Evolutionary conservation across 2,888 invertebrate genomes (phyloP), one percentile per base, ranked within the genome.

Genomic region (Tenthredo amoena): DNA sequence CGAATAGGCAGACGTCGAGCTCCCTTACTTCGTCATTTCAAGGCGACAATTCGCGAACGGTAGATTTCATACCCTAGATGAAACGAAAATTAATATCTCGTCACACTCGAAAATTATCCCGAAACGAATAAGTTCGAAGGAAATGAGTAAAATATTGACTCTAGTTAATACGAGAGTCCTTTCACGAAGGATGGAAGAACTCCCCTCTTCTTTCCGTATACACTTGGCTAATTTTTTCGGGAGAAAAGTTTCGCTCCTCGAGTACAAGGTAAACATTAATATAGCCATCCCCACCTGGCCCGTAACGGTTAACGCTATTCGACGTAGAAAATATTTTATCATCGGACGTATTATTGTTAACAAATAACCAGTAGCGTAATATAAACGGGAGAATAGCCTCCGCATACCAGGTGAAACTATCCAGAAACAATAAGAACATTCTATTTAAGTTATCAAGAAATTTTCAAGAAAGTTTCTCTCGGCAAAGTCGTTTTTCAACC

Each of bases 51-150:
- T 15, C 12, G 12, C 1, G 12, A 47, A 47, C 3, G 12, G 15
- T 47, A 0, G n/a, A 55, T 55, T 7, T n/a, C n/a, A 55, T n/a
- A 55, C 7, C 55, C 7, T 55, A 3, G 15, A 47, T 2, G 47
- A 47, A 3, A n/a, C n/a, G 55, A 55, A n/a, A 55, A 55, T 55
- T 0, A 55, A 62, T 62, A 62, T 62, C 10, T 26, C 10, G 21
- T 40, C 12, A 43, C 71, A 37, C 50, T 43, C 68, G 74, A 62
- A 34, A 43, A 31, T 6, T 68, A 76, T 87, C 12, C 82, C 31
- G 47, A 85, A 84, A 84, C 85, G 71, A 72, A 85, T n/a, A 43
- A 21, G 43, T 43, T 74, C 12, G 43, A 40, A 43, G 12, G 5
- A 34, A 34, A 68, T 10, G 34, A 34, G n/a, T 1, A 43, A 74